A percentile compares a stretch with the other conserved stretches of the same genome.
Conservation (phyloP, 1,140 invertebrate genomes). For the Rhizoglyphus robini region DNA sequence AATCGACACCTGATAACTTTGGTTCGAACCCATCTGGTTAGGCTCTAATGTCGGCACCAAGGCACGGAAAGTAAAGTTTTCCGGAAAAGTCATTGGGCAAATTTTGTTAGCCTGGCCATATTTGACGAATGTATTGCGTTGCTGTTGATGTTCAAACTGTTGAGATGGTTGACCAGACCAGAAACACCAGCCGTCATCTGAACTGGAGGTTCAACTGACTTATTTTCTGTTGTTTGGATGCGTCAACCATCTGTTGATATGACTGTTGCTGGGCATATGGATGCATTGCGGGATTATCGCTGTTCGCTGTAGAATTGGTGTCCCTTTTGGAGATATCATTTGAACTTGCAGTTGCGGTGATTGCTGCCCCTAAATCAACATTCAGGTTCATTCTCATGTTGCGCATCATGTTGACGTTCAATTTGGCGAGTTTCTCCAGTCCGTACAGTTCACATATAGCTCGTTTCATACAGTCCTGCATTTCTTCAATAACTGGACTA, state of each 20-base stretch:
- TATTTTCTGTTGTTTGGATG: conserved; percentile 19
- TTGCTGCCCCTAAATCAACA: no score
- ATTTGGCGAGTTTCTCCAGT: no score
- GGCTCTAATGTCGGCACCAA: neutral
- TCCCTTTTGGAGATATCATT: neutral
- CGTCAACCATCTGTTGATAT: conserved; percentile 19
- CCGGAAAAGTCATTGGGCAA: neutral
- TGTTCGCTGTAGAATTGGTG: neutral
- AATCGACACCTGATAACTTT: neutral
- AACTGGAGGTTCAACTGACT: neutral
- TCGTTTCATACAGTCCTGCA: no score
- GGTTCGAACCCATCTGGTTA: neutral
- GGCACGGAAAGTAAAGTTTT: neutral
- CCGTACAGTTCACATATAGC: no score
- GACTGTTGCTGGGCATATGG: conserved; percentile 10
- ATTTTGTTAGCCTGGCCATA: neutral
- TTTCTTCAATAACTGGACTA: no score
- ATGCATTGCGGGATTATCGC: neutral
- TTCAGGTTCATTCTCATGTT: no score
- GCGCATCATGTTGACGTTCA: no score
- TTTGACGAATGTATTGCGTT: conserved; percentile 20
- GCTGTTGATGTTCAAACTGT: conserved; percentile 13
- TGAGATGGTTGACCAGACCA: no score
- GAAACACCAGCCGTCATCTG: no score
- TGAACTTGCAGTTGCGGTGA: conserved; percentile 1